phyloP scores from a whole-genome alignment of 2,797 vertebrate species.

The Chaunax sp. region DNA sequence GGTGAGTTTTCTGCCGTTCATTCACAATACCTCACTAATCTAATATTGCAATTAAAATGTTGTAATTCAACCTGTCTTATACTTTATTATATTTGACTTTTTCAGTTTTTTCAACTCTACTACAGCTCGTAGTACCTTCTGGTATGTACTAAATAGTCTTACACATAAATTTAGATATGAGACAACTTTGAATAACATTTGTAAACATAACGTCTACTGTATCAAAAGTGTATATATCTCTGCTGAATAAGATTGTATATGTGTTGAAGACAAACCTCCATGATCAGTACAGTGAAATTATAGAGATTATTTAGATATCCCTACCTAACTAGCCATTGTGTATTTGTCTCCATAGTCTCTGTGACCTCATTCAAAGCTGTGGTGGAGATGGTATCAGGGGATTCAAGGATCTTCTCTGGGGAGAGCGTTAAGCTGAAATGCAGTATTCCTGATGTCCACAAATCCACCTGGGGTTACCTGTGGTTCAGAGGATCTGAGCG shows the following conservation, averaged over 20 bases:
- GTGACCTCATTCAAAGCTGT: conserved; percentile 8
- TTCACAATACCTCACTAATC: background rate
- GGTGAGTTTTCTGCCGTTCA: conserved; percentile 67
- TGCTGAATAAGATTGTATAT: background rate
- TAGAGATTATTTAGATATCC: fast-evolving
- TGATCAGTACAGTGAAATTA: background rate
- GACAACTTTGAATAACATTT: background rate
- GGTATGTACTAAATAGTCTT: conserved; percentile 59
- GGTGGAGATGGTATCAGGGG: conserved; percentile 25
- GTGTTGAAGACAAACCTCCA: background rate
- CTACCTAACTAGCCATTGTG: background rate
- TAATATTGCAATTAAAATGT: background rate
- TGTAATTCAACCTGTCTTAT: background rate
- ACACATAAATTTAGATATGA: background rate
- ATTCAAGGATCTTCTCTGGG: conserved; percentile 63
- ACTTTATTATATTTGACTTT: background rate
- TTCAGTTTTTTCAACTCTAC: conserved; percentile 69
- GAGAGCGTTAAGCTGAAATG: conserved; percentile 69
- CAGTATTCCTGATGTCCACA: conserved; percentile 37
- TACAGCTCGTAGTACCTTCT: conserved; percentile 10
- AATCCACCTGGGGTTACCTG: conserved; percentile 49
- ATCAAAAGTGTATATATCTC: background rate
- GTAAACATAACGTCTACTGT: background rate
- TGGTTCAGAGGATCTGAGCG: conserved; percentile 70
- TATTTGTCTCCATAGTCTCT: conserved; percentile 11